Conservation (phyloP, 1,140 invertebrate genomes). For the Gryllus bimaculatus region DNA sequence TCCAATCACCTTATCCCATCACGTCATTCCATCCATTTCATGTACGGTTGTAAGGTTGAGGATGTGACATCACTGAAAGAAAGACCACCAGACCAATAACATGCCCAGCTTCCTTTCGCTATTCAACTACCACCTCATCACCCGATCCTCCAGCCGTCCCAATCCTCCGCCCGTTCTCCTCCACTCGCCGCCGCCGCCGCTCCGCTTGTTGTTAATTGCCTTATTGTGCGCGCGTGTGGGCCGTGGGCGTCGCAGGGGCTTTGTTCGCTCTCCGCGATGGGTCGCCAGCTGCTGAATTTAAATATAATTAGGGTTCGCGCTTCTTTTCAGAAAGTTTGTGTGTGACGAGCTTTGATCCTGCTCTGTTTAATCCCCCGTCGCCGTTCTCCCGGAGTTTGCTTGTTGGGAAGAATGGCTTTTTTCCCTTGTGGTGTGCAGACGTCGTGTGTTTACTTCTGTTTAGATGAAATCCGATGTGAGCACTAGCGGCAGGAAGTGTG, state of each 20-base stretch:
- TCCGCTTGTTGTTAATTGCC: background rate
- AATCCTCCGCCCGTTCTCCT: too few relatives aligned
- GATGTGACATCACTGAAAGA: too few relatives aligned
- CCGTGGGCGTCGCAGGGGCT: background rate
- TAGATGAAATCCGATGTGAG: too few relatives aligned
- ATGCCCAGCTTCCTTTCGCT: too few relatives aligned
- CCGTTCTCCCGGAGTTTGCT: background rate
- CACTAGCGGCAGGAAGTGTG: too few relatives aligned
- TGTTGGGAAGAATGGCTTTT: background rate
- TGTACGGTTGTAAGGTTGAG: too few relatives aligned
- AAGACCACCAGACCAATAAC: too few relatives aligned
- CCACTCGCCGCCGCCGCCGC: too few relatives aligned
- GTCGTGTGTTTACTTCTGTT: background rate
- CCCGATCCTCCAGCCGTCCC: too few relatives aligned
- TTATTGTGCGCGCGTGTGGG: slow-evolving; percentile 2
- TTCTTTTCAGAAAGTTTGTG: background rate
- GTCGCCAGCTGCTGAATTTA: background rate
- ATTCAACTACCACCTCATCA: too few relatives aligned
- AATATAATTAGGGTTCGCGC: slow-evolving; percentile 4
- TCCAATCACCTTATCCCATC: too few relatives aligned
- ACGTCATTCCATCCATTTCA: too few relatives aligned
- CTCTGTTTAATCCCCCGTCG: background rate
- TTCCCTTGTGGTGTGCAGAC: background rate
- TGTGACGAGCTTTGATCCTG: background rate
- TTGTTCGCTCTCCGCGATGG: background rate